These are phyloP conservation scores for Melanostigma gelatinosum DNA, from an alignment of 2,113 vertebrate species.

Conservation along the genomic window DNA sequence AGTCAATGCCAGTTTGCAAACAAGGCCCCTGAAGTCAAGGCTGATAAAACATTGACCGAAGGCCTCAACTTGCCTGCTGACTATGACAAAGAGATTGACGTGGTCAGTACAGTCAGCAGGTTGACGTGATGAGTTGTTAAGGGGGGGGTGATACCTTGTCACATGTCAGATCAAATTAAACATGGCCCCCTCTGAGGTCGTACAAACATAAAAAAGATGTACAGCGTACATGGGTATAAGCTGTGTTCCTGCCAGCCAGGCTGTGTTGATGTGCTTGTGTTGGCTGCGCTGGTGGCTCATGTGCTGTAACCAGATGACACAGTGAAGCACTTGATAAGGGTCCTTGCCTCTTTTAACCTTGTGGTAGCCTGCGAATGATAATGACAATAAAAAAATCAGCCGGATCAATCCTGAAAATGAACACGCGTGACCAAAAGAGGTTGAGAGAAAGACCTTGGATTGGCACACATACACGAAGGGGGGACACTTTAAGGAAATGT, in stretches of 20 bases:
- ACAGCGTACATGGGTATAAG: neutral
- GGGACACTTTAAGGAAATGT: conserved; percentile 59
- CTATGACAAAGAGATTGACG: conserved; percentile 5
- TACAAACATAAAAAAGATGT: neutral
- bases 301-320: conserved; percentile 54
- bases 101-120: neutral
- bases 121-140: conserved; percentile 14
- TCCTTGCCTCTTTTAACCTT: conserved; percentile 50
- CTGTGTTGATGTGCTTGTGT: neutral
- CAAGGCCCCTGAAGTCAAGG: conserved; percentile 60
- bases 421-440: neutral
- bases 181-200: neutral
- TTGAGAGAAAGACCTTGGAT: conserved; percentile 36
- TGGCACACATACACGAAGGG: neutral
- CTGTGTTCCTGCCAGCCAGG: neutral
- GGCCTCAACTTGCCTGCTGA: conserved; percentile 33
- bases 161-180: neutral
- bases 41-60: conserved; percentile 57
- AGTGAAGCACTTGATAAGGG: neutral
- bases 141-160: neutral
- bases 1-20: conserved; percentile 42
- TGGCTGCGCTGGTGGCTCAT: conserved; percentile 35
- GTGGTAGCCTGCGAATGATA: conserved; percentile 5
- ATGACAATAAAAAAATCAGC: conserved; percentile 26
- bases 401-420: neutral